Conservation (phyloP, 1,140 invertebrate species). For the Megathymus violae region DNA sequence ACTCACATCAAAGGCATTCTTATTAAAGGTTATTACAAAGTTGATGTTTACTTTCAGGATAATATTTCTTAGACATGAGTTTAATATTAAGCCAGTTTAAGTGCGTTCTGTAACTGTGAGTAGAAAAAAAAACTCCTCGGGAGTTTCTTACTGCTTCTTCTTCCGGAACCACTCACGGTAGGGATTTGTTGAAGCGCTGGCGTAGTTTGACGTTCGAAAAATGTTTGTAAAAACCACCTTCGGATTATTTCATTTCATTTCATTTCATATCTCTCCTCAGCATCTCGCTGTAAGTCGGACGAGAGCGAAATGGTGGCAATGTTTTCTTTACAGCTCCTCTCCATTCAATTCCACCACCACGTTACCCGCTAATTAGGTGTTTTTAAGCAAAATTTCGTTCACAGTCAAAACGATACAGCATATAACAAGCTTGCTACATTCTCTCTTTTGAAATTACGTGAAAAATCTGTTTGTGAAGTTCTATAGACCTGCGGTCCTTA, state of each 20-base stretch:
- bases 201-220: no score
- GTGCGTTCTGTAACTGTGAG: no score
- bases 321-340: conserved; percentile 18
- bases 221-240: no score
- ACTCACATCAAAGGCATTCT: no score
- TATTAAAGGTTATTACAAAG: no score
- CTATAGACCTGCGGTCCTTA: not conserved
- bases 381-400: conserved; percentile 22
- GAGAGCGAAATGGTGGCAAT: not conserved
- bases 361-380: conserved; percentile 27
- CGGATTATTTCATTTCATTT: not conserved
- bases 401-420: conserved; percentile 22
- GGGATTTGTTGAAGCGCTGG: no score
- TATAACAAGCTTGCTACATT: conserved; percentile 6
- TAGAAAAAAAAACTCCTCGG: no score
- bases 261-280: not conserved
- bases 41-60: no score
- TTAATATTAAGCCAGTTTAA: no score
- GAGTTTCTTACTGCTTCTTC: no score
- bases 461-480: not conserved
- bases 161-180: no score
- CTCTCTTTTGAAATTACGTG: conserved; percentile 10
- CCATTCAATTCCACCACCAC: conserved; percentile 20
- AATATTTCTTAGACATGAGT: no score
- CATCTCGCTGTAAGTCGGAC: not conserved